Base-by-base conservation (phyloP, 2,113 vertebrate species). In the Calidris pygmaea region DNA sequence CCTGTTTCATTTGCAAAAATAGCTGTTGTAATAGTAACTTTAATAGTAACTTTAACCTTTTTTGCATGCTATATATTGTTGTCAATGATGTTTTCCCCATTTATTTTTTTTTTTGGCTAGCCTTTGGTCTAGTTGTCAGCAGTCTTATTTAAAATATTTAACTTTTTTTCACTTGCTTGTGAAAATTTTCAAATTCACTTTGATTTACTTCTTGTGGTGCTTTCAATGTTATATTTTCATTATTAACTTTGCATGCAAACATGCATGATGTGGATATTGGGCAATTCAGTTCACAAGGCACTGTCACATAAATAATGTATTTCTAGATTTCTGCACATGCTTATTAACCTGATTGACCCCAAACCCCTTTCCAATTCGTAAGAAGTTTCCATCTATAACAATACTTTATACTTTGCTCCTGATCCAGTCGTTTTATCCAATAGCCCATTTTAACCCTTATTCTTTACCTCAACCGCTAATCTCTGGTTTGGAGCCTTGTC, bases 311-410 rank as follows among this genome's bases (percentile, higher is more conserved):
- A 75, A 84, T 93, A 78, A 74, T 89, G 43, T 71, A 84, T 93
- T 90, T 89, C 70, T 87, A 92, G 79, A 78, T 39, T 89, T 95
- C 34, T 84, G 43, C 48, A 93, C 76, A 41, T 84, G 76, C 68
- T 39, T 93, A 48, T 95, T 95, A 95, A 96, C 95, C 83, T 72
- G 73, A 53, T 32, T 52, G 65, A 93, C 95, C 93, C 80, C 92
- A 94, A 81, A 20, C 10, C 12, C 34, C 56, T 93, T 97, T 89
- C 88, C 68, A 90, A 85, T 81, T 87, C 74, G 39, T 78, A 92
- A 77, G 66, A 76, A 73, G 56, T 94, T 95, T 81, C 65, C 60
- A 90, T 94, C 73, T 84, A 30, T 39, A 68, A 73, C 60, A 78
- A 30, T 77, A 29, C 23, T 95, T 81, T 52, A 48, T 93, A 74